Conservation (phyloP, 1,140 invertebrate species). For the Pseudomyrmex concolor region DNA sequence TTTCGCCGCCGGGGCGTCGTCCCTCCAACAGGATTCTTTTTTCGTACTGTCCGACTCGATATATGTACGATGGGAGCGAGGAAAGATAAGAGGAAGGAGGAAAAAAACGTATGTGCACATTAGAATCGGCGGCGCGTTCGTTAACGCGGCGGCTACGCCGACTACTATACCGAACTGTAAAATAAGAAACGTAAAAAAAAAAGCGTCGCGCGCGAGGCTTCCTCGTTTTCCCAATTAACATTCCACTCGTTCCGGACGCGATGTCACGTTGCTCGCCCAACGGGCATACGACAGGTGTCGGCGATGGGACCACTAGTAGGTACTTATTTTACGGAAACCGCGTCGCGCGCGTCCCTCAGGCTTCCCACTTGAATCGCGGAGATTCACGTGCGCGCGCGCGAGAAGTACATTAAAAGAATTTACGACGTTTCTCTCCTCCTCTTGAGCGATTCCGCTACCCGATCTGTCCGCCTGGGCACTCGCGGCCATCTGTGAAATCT, state of each 20-base stretch:
- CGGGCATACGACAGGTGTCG: slow-evolving; percentile 19
- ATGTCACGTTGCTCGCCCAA: background rate
- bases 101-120: background rate
- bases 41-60: slow-evolving; percentile 2
- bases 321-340: slow-evolving; percentile 32
- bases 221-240: slow-evolving; percentile 52
- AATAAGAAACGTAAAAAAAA: background rate
- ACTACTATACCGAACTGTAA: background rate
- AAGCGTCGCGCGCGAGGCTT: slow-evolving; percentile 3
- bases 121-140: slow-evolving; percentile 7
- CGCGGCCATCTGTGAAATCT: slow-evolving; percentile 44
- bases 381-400: background rate
- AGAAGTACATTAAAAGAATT: slow-evolving; percentile 6
- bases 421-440: background rate
- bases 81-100: background rate
- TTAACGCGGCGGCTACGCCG: background rate
- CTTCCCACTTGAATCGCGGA: slow-evolving; percentile 21
- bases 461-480: slow-evolving; percentile 30
- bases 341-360: slow-evolving; percentile 14
- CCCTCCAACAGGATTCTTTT: slow-evolving; percentile 3
- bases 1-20: slow-evolving; percentile 42
- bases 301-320: background rate
- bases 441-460: slow-evolving; percentile 26
- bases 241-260: background rate
- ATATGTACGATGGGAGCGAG: background rate